Evolutionary conservation across 2,113 vertebrate species (phyloP), one percentile per base, ranked within the genome.

Genomic region (Rhinogobius similis): DNA sequence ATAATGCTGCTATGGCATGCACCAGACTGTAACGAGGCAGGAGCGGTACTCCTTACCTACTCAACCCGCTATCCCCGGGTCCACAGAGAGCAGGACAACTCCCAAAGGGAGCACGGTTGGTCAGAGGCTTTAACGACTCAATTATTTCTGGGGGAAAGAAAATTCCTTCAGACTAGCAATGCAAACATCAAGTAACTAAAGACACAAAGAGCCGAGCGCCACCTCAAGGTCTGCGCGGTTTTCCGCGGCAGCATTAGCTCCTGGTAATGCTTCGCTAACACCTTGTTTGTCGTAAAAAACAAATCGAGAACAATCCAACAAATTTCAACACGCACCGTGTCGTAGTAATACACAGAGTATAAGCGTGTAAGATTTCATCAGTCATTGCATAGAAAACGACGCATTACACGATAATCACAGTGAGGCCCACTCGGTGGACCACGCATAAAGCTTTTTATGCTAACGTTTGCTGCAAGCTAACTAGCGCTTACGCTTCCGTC

Each of bases 111-210:
- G 80, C 86, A 87, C 66, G 88, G 87, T 79, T 86, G 85, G 84
- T 69, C 85, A 86, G 84, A 84, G 76, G 81, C 88, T 87, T 92
- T 90, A 91, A 91, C 85, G 84, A 91, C 78, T 93, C 89, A 93
- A 91, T 83, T 86, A 88, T 86, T 85, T 90, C 92, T 94, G 92
- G 68, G 65, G 83, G 70, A 89, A 86, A 91, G 82, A 88, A 88
- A 84, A 86, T 73, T 77, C 78, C 74, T 90, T 89, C 81, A 91
- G 85, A 88, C 86, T 88, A 82, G 59, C 27, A 77, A 29, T 67
- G 11, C 71, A 16, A 67, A 1, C 70, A 71, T 72, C 56, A 82
- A 68, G 63, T 77, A 83, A 65, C 72, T 67, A 61, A 20, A 9
- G 82, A 62, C 48, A 66, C 73, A 89, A 13, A 58, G 39, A n/a